Evolutionary conservation across 2,113 vertebrate species (phyloP).

Genomic region (Cyphomyrus discorhynchus): DNA sequence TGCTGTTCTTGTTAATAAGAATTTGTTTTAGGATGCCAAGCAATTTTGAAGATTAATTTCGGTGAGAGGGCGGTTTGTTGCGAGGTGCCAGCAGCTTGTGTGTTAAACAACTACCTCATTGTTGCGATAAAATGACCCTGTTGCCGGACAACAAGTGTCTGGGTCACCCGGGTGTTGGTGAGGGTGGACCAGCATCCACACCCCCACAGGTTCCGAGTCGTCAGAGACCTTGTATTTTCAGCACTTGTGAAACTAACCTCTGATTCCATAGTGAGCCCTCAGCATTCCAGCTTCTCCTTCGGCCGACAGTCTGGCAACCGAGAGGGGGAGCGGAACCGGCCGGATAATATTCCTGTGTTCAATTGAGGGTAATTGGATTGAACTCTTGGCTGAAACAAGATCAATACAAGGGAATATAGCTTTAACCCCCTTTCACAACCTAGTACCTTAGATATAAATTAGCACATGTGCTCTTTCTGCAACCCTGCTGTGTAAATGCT

Average conservation of each 20-base stretch:
- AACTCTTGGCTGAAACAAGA: neutral
- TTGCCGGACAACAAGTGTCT: neutral
- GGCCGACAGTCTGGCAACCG: neutral
- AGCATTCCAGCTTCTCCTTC: neutral
- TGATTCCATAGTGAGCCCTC: neutral
- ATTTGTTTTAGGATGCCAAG: neutral
- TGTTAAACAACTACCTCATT: neutral
- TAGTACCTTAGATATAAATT: neutral
- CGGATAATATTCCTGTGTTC: neutral
- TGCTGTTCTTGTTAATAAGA: conserved; percentile 5
- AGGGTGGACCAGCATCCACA: neutral
- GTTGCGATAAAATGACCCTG: neutral
- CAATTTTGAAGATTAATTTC: conserved; percentile 9
- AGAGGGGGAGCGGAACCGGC: neutral
- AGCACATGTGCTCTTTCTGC: neutral
- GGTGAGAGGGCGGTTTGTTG: neutral
- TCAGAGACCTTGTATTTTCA: neutral
- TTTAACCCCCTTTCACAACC: neutral
- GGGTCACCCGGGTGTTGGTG: neutral
- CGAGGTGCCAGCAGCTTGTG: neutral
- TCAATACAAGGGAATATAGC: conserved; percentile 1
- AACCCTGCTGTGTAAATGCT: neutral
- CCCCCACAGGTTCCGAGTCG: neutral
- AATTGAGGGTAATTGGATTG: conserved; percentile 21
- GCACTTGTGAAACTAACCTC: neutral